Conservation (phyloP, 1,140 invertebrate species). For the Colletes latitarsis region DNA sequence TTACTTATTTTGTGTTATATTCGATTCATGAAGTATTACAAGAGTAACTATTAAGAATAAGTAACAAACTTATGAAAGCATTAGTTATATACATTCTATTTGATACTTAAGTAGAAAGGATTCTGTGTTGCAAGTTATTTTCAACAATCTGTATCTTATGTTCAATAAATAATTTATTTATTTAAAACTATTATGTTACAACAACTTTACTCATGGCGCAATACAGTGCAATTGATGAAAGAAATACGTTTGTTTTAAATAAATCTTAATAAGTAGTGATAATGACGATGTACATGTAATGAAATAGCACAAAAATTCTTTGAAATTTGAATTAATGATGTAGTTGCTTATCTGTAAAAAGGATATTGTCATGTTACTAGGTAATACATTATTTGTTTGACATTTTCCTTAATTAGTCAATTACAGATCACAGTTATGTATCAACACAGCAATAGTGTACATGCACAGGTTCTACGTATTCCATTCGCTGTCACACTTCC, state of each 20-base stretch:
- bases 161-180: neutral
- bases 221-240: neutral
- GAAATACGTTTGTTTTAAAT: neutral
- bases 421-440: slow-evolving; percentile 91
- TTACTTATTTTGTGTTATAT: neutral
- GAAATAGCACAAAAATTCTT: neutral
- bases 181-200: neutral
- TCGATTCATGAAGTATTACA: neutral
- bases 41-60: neutral
- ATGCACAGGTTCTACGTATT: slow-evolving; percentile 99
- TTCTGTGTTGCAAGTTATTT: neutral
- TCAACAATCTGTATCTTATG: neutral
- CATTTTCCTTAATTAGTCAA: slow-evolving; percentile 71
- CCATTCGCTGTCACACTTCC: slow-evolving; percentile 93
- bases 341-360: neutral
- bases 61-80: neutral
- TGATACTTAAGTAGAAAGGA: neutral
- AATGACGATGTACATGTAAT: neutral
- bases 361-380: neutral
- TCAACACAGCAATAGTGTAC: slow-evolving; percentile 98
- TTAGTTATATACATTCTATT: neutral
- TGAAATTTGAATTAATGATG: neutral
- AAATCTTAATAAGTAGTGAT: too few species aligned
- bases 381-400: neutral
- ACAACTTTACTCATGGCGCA: neutral